Evolutionary conservation across 2,888 invertebrate species (phyloP), one percentile per base, ranked within the genome.

Genomic region (Autographa gamma): DNA sequence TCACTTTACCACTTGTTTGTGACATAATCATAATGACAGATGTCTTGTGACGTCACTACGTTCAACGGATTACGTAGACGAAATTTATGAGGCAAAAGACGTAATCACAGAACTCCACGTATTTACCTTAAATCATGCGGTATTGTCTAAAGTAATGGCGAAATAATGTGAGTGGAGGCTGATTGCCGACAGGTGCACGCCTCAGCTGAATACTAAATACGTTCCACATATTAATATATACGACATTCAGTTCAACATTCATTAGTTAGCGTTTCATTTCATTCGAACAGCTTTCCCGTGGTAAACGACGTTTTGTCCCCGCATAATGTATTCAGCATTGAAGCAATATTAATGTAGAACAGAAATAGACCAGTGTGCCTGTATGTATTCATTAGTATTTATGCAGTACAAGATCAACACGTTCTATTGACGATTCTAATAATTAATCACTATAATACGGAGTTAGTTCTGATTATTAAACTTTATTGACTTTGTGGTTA

Each of bases 121-220:
- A 88, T 87, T 90, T 82, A 82, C 80, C 70, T 84, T 87, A 89
- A 89, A 89, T 87, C 85, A 87, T 82, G 86, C 86, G 85, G 86
- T 88, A 90, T 88, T 90, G 91, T 90, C 89, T 90, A 82, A 84
- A 84, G 86, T 91, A 91, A 92, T 90, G 88, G 87, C 86, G 87
- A 90, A 91, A 89, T 92, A 90, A 92, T 91, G 89, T 86, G 86
- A 88, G 86, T 84, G 81, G 83, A 79, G 89, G 86, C 88, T 91
- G 90, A 91, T 92, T 91, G 90, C 90, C 85, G 85, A 88, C 91
- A 91, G 91, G 90, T 91, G 91, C 85, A 84, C 86, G 83, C 87
- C 83, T 88, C 84, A 80, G 81, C 85, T 87, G 91, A 91, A 92
- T 92, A 90, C 87, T 87, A 90, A 91, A 87, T 89, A 87, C 84